Base-by-base conservation (phyloP, 2,888 invertebrate species). In the Calameuta idolon region DNA sequence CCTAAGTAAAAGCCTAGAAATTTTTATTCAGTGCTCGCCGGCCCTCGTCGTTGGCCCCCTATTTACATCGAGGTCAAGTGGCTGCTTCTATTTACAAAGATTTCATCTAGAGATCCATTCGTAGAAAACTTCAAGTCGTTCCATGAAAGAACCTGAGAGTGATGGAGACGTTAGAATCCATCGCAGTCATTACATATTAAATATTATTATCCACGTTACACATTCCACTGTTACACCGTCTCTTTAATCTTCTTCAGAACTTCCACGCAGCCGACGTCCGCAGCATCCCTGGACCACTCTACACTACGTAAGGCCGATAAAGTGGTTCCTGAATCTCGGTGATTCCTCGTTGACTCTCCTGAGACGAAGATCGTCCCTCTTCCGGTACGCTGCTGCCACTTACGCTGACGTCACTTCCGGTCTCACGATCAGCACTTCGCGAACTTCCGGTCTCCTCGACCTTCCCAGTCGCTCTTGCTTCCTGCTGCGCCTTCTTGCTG, bases 401-500 rank as follows among this genome's bases (percentile, higher is more conserved):
- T 71, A 79, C 81, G 78, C 85, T 83, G 68, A 85, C 79, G 75
- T 87, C 85, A 79, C 86, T 88, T 81, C 85, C 87, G 78, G 81
- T 82, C 73, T 85, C 81, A 34, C 82, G 83, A 68, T 86, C 84
- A 31, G 81, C 77, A 76, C 80, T 86, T 30, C 85, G 84, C 74
- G 84, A 81, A 76, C 82, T 87, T 69, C 83, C 85, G 23, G 83
- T 85, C 73, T 92, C 92, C 77, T 94, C 94, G 15, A 88, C 87
- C 92, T 96, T 96, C 37, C 81, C 86, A 34, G 83, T 86, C 11
- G 87, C 76, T 74, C 89, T 87, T 23, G 97, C 95, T 92, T 97
- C 97, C 84, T 97, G 97, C 90, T 97, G 97, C 0, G 98, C 97
- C 89, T 98, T 98, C 94, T 98, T 98, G 83, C 98, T 98, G 15